Conservation (phyloP, 2,113 vertebrate species). For the Hyla sarda region DNA sequence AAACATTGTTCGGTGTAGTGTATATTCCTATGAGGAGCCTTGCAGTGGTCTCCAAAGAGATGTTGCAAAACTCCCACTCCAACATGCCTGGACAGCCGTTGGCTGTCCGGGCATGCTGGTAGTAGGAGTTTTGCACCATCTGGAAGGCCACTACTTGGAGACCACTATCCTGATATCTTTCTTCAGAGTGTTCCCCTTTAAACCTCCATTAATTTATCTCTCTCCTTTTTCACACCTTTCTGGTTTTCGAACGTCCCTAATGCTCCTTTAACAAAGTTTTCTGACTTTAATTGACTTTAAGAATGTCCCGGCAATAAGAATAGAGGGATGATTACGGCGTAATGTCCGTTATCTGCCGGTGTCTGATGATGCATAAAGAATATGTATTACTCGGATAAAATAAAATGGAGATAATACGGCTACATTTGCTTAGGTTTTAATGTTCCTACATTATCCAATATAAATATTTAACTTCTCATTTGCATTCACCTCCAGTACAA, state of each 20-base stretch:
- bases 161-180: too few relatives aligned
- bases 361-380: constrained; percentile 57
- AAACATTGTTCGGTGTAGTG: too few relatives aligned
- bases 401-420: constrained; percentile 45
- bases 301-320: constrained; percentile 41
- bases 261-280: constrained; percentile 59
- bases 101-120: too few relatives aligned
- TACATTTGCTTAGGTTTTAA: constrained; percentile 49
- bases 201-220: background rate
- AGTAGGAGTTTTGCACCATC: too few relatives aligned
- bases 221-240: constrained; percentile 44
- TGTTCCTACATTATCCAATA: constrained; percentile 26
- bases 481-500: constrained; percentile 40
- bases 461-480: constrained; percentile 52
- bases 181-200: constrained; percentile 16
- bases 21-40: too few relatives aligned
- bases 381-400: constrained; percentile 56
- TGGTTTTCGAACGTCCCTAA: constrained; percentile 49
- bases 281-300: constrained; percentile 59
- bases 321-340: constrained; percentile 49
- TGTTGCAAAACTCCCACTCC: too few relatives aligned
- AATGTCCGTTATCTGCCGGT: constrained; percentile 46
- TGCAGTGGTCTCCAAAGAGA: too few relatives aligned
- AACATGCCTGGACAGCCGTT: too few relatives aligned
- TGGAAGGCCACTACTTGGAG: too few relatives aligned